A percentile compares a stretch with the other conserved stretches of the same genome.
Evolutionary conservation across 1,140 invertebrate species (phyloP).

Genomic region (Drosophila leontia): DNA sequence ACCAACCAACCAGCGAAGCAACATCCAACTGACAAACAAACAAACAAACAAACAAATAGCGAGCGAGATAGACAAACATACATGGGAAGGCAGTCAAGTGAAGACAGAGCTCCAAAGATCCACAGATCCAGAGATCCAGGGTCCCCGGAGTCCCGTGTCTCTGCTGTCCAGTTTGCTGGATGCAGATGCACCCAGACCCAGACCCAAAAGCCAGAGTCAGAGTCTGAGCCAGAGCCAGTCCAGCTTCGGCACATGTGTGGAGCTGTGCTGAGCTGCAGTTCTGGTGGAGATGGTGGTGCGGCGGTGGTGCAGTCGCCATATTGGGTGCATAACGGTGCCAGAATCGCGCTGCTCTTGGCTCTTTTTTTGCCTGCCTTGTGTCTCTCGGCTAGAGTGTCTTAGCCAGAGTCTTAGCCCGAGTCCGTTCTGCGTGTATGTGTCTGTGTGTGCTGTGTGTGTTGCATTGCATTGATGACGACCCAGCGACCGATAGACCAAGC

Average conservation of each 20-base stretch:
- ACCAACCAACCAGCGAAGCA: constrained; percentile 58
- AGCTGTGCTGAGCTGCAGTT: constrained; percentile 15
- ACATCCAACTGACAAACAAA: constrained; percentile 47
- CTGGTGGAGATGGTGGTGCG: constrained; percentile 5
- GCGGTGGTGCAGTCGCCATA: constrained; percentile 65
- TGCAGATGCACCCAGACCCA: constrained; percentile 57
- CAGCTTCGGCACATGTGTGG: constrained; percentile 61
- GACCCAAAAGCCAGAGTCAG: constrained; percentile 35
- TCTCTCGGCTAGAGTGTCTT: constrained; percentile 33
- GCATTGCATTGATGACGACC: constrained; percentile 78
- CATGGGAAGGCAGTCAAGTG: constrained; percentile 73
- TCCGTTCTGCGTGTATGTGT: constrained; percentile 32
- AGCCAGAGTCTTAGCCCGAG: constrained; percentile 24
- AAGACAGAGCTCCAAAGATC: constrained; percentile 57
- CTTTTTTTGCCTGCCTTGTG: constrained; percentile 29
- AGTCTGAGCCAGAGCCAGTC: constrained; percentile 36
- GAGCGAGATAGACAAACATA: constrained; percentile 64
- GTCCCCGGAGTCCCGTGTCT: constrained; percentile 31
- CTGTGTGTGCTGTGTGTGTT: constrained; percentile 45
- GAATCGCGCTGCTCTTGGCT: constrained; percentile 77
- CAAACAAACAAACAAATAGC: constrained; percentile 74
- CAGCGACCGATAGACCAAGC: constrained; percentile 79
- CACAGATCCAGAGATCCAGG: constrained; percentile 12
- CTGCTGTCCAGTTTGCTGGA: constrained; percentile 69
- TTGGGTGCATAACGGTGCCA: constrained; percentile 82